A percentile compares a stretch with the other conserved stretches of the same genome.
phyloP scores from a whole-genome alignment of 2,113 vertebrate species.

The Tricholaema leucomelas region DNA sequence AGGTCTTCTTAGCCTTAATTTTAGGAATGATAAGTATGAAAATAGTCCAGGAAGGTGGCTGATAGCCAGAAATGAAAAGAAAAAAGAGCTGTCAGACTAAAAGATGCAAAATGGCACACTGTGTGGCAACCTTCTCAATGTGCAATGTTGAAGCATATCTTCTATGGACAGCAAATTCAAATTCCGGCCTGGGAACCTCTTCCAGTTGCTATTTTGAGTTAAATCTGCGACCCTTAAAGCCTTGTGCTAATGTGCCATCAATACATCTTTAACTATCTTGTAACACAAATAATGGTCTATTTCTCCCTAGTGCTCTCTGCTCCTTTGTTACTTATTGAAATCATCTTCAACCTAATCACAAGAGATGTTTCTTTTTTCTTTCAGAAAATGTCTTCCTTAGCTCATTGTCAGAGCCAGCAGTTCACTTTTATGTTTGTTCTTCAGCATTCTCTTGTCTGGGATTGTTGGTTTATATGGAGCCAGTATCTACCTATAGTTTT shows the following conservation, averaged over 20 bases:
- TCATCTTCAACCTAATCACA: fast-evolving
- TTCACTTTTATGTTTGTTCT: not conserved
- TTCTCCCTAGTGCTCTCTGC: not conserved
- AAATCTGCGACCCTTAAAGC: not conserved
- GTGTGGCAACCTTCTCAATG: not conserved
- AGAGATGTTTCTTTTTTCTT: not conserved
- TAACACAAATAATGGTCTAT: not conserved
- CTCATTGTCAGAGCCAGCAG: not conserved
- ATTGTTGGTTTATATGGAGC: not conserved
- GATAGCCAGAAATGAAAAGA: not conserved
- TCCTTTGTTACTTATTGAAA: not conserved
- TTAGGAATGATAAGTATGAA: not conserved
- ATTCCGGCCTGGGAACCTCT: not conserved
- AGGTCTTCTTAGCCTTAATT: not conserved
- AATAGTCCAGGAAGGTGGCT: not conserved
- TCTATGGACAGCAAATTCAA: not conserved
- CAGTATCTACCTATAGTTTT: not conserved
- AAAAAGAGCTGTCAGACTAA: not conserved
- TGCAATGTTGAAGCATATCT: not conserved
- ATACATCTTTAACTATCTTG: not conserved
- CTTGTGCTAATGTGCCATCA: not conserved
- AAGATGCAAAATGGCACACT: not conserved
- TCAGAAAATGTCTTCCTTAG: not conserved
- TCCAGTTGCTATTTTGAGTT: not conserved
- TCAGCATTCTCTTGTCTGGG: not conserved